Evolutionary conservation across 1,140 invertebrate species (phyloP), one percentile per base, ranked within the genome.

Genomic region (Drosophila nasuta): DNA sequence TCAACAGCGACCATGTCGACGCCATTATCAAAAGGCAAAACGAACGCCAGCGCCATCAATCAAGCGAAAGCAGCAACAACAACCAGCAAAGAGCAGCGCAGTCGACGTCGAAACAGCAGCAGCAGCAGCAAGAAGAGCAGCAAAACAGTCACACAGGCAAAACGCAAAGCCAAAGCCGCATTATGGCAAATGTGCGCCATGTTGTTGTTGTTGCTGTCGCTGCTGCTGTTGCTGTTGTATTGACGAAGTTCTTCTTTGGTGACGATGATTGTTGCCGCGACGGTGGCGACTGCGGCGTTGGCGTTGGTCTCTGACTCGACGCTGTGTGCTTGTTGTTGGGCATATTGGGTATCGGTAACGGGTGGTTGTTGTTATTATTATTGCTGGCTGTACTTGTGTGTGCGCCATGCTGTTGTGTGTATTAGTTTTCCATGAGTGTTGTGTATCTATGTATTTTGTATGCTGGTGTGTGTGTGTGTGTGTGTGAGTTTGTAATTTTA

Each of bases 161-260:
- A 70, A 51, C 57, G 49, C 65, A 68, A 63, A 70, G 58, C 57
- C 57, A 54, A 64, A 65, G 69, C 67, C 59, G 68, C 73, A 72
- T 70, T 69, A 72, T 69, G 60, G 65, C 38, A 33, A 33, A 33
- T 30, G 51, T 54, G 79, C 35, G n/a, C 41, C 41, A n/a, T 87
- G 77, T 83, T 88, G 54, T 64, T 73, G 59, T 56, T 69, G 66
- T 80, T 88, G 80, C 80, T 88, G 48, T 64, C 67, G 48, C 49
- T 73, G 62, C 59, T 82, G 60, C 41, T 63, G 8, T 33, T 80
- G 58, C 83, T 87, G 77, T 89, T 89, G 85, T 88, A 88, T 88
- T 78, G 83, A 88, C 85, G 83, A 88, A 86, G 82, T 89, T 83
- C 83, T 82, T 83, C 81, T 83, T 87, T 89, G 83, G 83, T 88